Conservation (phyloP, 1,140 invertebrate genomes). For the Pantala flavescens region DNA sequence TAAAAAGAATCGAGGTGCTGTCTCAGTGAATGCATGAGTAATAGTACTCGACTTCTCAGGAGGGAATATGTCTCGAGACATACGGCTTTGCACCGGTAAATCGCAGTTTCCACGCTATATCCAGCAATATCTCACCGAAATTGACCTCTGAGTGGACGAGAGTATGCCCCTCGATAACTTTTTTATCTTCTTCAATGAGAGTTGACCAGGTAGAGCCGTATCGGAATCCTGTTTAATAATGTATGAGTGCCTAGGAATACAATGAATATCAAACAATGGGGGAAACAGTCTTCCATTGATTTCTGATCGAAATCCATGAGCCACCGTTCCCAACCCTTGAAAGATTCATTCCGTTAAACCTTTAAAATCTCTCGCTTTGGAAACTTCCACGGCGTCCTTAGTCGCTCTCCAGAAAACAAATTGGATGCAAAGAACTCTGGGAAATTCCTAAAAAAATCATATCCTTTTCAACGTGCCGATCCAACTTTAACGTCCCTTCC, state of each 20-base stretch:
- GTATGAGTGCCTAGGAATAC: neutral
- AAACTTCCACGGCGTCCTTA: neutral
- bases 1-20: no score
- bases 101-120: no score
- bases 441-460: neutral
- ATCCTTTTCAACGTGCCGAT: no score
- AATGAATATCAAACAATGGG: neutral
- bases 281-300: neutral
- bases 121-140: no score
- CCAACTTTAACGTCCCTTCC: no score
- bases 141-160: no score
- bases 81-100: no score
- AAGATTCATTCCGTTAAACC: neutral
- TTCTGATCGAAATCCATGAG: constrained; percentile 2
- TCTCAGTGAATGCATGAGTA: no score
- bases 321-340: neutral
- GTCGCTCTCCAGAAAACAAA: neutral
- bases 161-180: no score
- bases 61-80: no score
- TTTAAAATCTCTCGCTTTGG: neutral
- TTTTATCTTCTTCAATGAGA: neutral
- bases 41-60: no score
- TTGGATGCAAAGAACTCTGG: neutral
- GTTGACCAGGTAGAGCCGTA: neutral
- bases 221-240: neutral